Evolutionary conservation across 1,140 invertebrate species (phyloP), one percentile per base, ranked within the genome.

Genomic region (Babylonia areolata): DNA sequence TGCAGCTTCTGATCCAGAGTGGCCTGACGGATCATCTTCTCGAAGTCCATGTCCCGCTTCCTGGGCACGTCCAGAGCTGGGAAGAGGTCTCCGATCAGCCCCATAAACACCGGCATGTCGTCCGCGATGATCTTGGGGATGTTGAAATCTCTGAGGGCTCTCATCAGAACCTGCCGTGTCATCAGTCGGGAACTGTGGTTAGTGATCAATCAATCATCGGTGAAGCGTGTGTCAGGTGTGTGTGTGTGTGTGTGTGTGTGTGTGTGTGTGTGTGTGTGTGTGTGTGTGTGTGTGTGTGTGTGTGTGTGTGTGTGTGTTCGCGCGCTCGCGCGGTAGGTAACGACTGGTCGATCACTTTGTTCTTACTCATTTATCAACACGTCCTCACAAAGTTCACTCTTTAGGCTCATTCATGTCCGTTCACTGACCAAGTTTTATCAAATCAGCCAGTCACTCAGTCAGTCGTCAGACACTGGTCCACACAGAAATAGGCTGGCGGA

Each of bases 51-150:
- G 95, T 99, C 97, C 90, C 98, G 95, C 95, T 99, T 99, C 89
- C 98, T 95, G 2, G 98, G 98, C 31, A 99, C 98, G 95, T 99
- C 98, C 58, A 99, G 94, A 28, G 98, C 97, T 17, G 98, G 98
- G 95, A 99, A 99, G 35, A 99, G 94, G 94, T 99, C 98, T 28
- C 97, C 97, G 91, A 99, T 99, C 3, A 99, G 95, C 71, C 98
- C 98, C 97, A 99, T 98, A 93, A 99, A 99, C 28, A 99, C 97
- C 0, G 98, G 97, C 91, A 98, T 96, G 94, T 99, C 98, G 93
- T 99, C 98, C 1, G 97, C 97, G 9, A 99, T 96, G 83, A 99
- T 97, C 95, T 99, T 99, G 1, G 98, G 98, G 86, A 99, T 97
- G 92, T 99, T 99, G 91, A 99, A 99, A 94, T 99, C 98, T 89